Evolutionary conservation across 2,797 vertebrate genomes (phyloP).

Genomic region (Peromyscus eremicus): DNA sequence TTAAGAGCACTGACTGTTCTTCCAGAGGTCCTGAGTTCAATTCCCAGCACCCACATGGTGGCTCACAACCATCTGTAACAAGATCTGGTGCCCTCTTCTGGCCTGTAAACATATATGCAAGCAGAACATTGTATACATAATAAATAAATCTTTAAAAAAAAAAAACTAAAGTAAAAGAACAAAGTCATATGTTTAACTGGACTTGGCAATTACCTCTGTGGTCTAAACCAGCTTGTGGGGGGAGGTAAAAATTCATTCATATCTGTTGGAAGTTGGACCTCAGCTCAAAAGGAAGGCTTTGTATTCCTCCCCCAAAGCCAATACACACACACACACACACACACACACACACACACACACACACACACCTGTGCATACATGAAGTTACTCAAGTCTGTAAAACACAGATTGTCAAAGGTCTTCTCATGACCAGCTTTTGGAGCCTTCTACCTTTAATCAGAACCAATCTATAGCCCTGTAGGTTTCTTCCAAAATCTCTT

Average conservation of each 20-base stretch:
- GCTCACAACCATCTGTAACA: too few relatives aligned
- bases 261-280: background rate
- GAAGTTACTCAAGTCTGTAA: background rate
- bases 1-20: too few relatives aligned
- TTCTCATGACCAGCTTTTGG: background rate
- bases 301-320: rapidly evolving
- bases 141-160: too few relatives aligned
- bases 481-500: background rate
- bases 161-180: background rate
- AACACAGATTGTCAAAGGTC: background rate
- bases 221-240: background rate
- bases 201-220: background rate
- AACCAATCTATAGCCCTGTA: background rate
- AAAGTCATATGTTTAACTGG: background rate
- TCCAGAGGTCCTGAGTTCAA: too few relatives aligned
- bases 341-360: too few relatives aligned
- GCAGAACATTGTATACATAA: too few relatives aligned
- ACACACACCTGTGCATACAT: background rate
- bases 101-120: too few relatives aligned
- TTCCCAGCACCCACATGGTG: too few relatives aligned
- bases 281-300: background rate
- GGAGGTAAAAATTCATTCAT: background rate
- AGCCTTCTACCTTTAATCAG: background rate
- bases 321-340: too few relatives aligned
- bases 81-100: too few relatives aligned